Evolutionary conservation across 2,797 vertebrate genomes (phyloP), one percentile per base, ranked within the genome.

Genomic region (Podarcis siculus): DNA sequence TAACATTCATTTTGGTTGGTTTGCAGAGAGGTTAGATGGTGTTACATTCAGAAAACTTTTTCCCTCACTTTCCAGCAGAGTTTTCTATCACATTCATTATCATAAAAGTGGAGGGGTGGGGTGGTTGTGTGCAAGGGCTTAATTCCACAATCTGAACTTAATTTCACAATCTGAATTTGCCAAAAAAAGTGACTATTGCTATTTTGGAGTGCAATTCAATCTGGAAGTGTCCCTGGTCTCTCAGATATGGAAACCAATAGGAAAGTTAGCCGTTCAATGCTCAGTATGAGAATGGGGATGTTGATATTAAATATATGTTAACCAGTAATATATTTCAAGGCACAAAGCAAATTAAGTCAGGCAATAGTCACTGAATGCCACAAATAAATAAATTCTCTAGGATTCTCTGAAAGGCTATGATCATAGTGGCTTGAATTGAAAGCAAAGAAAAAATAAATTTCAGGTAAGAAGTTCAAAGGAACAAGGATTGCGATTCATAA

Each of bases 401-500:
- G 49, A 58, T 83, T 55, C 72, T 78, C 73, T 83, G n/a, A 69
- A 78, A 88, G 78, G 9, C 58, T 83, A 67, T 77, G 75, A 78
- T 77, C n/a, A 67, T 78, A 83, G 67, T 39, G 32, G 61, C 45
- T 71, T 88, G 81, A 82, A 87, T 17, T 30, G 30, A 83, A 55
- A 78, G 73, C 30, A 64, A 71, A 35, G 19, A 17, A 27, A 27
- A 37, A 45, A 49, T 17, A 55, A 77, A 30, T 69, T 82, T 83
- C 39, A 71, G 64, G 78, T 39, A 78, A 83, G 80, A 37, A 23
- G 42, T 78, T 88, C 42, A 83, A 83, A 87, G 39, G 81, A 58
- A 88, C 87, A 85, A 76, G 49, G 61, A 55, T 66, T 87, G 39
- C 13, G 71, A n/a, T 83, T 83, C 83, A 88, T 83, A 88, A 78